Evolutionary conservation across 2,888 invertebrate genomes (phyloP), one percentile per base, ranked within the genome.

Genomic region (Ormyrus pomaceus): DNA sequence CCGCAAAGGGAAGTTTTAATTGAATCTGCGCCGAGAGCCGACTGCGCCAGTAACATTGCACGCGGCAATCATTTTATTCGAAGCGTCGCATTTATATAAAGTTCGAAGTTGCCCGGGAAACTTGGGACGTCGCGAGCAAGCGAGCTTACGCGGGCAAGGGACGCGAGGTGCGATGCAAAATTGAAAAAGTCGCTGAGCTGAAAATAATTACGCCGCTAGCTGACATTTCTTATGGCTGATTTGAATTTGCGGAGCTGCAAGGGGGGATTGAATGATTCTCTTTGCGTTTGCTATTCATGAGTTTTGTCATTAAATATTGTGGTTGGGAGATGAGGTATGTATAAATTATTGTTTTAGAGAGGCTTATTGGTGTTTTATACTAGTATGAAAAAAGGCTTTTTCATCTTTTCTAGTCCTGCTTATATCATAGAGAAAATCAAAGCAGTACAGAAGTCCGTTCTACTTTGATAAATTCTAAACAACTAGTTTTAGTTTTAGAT

Each of bases 1-100:
- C 51, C 13, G 59, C 69, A 71, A 61, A 76, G 53, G 5, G 45
- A 72, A 80, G 76, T 80, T 80, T 80, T 80, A 76, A 80, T 76
- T 80, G 76, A 80, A 76, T 72, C 66, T 72, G 76, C 51, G 61
- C 48, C 19, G 19, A 11, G 6, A 9, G 10, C 10, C 6, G 11
- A n/a, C n/a, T 55, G 59, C 7, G 50, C 10, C 46, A 45, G 68
- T 70, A 74, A 74, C 64, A 45, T 11, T 53, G 76, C 71, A 58
- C 51, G 76, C 61, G 66, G 66, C 71, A 78, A 72, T 78, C 78
- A 72, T 78, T 77, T 77, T 77, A 64, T 72, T 61, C 13, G 64
- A 71, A 65, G 77, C 45, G 65, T 66, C 78, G 66, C 62, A 53
- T 72, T 78, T 78, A 65, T 34, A 34, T 66, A 72, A 80, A 73